A percentile compares a stretch with the other conserved stretches of the same genome.
Conservation (phyloP, 2,888 invertebrate species). For the Pollenia labialis region DNA sequence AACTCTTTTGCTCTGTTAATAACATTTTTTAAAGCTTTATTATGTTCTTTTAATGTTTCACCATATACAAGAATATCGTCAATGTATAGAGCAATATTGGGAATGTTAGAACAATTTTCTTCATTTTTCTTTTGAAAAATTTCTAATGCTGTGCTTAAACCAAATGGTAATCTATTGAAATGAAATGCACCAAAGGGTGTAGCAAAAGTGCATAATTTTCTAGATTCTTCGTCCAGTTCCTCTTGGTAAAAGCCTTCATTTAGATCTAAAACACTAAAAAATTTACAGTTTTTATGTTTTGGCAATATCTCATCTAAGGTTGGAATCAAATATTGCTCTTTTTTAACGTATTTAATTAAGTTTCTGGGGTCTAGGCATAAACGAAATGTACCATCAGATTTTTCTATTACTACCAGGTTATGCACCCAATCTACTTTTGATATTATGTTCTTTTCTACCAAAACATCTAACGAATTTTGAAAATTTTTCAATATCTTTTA, state of each 20-base stretch:
- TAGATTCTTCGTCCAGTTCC: conserved; percentile 18
- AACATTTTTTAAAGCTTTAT: too few relatives aligned
- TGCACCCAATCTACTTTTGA: conserved; percentile 22
- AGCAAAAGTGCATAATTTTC: conserved; percentile 21
- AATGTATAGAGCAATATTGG: conserved; percentile 1
- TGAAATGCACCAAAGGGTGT: background rate
- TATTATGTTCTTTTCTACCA: background rate
- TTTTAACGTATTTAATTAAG: conserved; percentile 18
- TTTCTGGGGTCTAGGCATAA: background rate
- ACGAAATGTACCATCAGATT: conserved; percentile 9
- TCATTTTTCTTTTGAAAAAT: conserved; percentile 38
- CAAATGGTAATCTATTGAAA: conserved; percentile 24
- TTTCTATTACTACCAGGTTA: conserved; percentile 30
- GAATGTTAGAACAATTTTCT: conserved; percentile 22
- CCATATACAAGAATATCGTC: too few relatives aligned
- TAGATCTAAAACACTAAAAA: conserved; percentile 22
- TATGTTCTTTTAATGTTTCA: too few relatives aligned
- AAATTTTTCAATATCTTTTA: background rate
- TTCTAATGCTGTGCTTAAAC: conserved; percentile 25
- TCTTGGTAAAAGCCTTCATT: conserved; percentile 32
- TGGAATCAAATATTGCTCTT: conserved; percentile 1
- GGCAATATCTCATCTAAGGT: background rate
- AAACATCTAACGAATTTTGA: background rate
- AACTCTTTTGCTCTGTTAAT: too few relatives aligned
- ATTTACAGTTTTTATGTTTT: background rate